Conservation (phyloP, 1,140 invertebrate genomes). For the Cotesia glomerata region DNA sequence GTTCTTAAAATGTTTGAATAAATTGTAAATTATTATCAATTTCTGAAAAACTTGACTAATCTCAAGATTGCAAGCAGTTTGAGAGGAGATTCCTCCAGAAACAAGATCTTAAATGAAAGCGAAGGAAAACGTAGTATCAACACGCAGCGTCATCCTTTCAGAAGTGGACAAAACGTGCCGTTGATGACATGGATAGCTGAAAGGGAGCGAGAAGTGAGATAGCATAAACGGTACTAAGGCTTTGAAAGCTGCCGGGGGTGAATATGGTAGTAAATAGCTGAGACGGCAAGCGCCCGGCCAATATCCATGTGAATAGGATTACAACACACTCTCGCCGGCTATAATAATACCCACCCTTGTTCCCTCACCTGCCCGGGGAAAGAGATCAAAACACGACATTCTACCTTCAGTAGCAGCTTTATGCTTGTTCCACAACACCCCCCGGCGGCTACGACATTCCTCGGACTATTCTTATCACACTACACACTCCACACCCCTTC, state of each 20-base stretch:
- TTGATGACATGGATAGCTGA: conserved; percentile 29
- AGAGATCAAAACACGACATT: too few species aligned
- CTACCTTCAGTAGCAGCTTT: too few species aligned
- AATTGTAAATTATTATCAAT: too few species aligned
- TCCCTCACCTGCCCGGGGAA: background rate
- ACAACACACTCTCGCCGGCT: conserved; percentile 19
- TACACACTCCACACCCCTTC: too few species aligned
- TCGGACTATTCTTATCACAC: too few species aligned
- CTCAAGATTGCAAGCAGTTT: too few species aligned
- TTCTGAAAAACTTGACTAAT: too few species aligned
- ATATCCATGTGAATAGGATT: conserved; percentile 38
- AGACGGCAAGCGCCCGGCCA: conserved; percentile 40
- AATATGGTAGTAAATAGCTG: conserved; percentile 43
- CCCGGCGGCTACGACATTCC: too few species aligned
- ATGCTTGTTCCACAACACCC: too few species aligned
- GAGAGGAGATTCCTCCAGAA: too few species aligned
- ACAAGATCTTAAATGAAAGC: too few species aligned
- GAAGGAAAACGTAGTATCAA: background rate
- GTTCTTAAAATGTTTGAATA: too few species aligned
- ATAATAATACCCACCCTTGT: conserved; percentile 10
- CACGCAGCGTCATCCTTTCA: conserved; percentile 40
- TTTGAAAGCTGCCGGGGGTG: background rate
- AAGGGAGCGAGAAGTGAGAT: conserved; percentile 2
- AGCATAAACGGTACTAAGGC: background rate
- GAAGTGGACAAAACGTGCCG: conserved; percentile 10